A percentile compares a stretch with the other conserved stretches of the same genome.
phyloP scores from a whole-genome alignment of 2,797 vertebrate genomes.

The Ctenopoma multispine region DNA sequence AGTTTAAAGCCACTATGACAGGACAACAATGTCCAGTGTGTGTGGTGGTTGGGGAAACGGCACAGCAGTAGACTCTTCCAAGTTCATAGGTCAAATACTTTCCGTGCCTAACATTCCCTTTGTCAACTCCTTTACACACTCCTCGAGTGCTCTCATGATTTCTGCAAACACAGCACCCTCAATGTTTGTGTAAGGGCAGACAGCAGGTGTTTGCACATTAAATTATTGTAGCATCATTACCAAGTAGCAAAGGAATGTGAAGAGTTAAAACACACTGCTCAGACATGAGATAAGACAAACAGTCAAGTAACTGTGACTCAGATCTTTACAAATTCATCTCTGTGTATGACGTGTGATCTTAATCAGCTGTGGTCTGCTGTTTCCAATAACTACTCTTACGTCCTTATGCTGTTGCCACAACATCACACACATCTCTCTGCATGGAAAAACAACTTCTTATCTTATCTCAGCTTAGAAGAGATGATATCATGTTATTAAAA shows the following conservation, averaged over 20 bases:
- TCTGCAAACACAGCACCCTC: background rate
- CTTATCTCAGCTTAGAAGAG: conserved; percentile 19
- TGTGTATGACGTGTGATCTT: background rate
- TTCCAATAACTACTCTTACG: conserved; percentile 30
- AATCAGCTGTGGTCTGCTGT: conserved; percentile 39
- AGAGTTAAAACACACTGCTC: background rate
- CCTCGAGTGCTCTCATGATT: conserved; percentile 14
- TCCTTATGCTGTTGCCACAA: conserved; percentile 51
- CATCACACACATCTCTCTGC: conserved; percentile 14
- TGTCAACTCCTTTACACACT: conserved; percentile 61
- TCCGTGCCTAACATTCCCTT: conserved; percentile 64
- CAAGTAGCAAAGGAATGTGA: conserved; percentile 26
- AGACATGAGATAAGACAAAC: background rate
- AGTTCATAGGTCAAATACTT: conserved; percentile 70
- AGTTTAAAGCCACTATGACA: background rate
- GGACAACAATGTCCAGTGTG: conserved; percentile 27
- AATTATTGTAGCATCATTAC: conserved; percentile 22
- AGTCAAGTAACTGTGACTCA: too few species aligned
- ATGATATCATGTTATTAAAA: conserved; percentile 28
- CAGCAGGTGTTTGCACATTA: conserved; percentile 27
- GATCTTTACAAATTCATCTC: background rate
- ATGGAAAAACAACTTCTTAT: conserved; percentile 19
- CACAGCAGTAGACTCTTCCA: conserved; percentile 6
- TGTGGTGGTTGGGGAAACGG: conserved; percentile 12
- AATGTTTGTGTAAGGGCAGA: conserved; percentile 9